Percentiles rank a stretch among this genome's conserved stretches.
Evolutionary conservation across 2,888 invertebrate species (phyloP).

Genomic region (Synergus laeviventris): DNA sequence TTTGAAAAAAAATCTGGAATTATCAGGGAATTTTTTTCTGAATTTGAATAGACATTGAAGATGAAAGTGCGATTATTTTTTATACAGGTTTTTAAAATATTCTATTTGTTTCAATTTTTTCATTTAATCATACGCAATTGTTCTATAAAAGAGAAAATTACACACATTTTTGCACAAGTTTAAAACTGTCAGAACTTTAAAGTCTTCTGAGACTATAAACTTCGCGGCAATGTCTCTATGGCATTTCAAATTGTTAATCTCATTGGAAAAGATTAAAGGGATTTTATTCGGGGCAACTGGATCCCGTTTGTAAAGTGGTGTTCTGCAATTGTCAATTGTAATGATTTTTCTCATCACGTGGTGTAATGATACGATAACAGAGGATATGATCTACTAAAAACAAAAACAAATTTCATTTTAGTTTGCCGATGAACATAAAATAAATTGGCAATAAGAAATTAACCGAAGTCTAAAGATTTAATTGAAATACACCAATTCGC

Average conservation of each 20-base stretch:
- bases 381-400: conserved; percentile 4
- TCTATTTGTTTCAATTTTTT: neutral
- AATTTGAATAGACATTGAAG: too few species aligned
- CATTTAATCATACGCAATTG: too few species aligned
- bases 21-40: too few species aligned
- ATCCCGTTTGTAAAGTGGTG: neutral
- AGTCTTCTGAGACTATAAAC: conserved; percentile 39
- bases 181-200: neutral
- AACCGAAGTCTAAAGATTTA: conserved; percentile 4
- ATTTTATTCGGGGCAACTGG: conserved; percentile 19
- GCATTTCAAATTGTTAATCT: conserved; percentile 25
- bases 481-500: neutral
- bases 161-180: neutral
- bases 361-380: neutral
- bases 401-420: conserved; percentile 1
- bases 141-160: too few species aligned
- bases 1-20: too few species aligned
- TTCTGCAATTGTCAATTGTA: conserved; percentile 12
- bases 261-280: neutral
- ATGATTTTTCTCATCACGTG: neutral
- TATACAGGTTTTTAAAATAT: neutral
- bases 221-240: neutral
- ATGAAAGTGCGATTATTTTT: neutral
- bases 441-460: neutral
- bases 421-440: neutral